Percentiles rank a stretch among this genome's conserved stretches.
These are phyloP conservation scores for Mareca penelope DNA, from an alignment of 2,797 vertebrate species.

Conservation along the genomic window DNA sequence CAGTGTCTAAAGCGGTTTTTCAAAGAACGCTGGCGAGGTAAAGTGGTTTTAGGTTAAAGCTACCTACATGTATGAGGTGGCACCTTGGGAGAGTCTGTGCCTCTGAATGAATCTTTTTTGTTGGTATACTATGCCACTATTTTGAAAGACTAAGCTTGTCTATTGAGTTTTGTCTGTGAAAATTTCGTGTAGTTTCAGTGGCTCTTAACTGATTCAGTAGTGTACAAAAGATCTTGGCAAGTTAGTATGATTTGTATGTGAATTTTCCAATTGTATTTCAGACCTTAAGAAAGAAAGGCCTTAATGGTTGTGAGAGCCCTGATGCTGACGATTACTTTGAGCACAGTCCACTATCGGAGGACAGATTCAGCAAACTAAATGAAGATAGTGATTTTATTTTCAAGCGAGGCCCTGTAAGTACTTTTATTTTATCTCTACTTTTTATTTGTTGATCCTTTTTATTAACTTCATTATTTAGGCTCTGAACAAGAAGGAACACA, in stretches of 20 bases:
- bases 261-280: slow-evolving; percentile 99
- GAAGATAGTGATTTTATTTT: slow-evolving; percentile 99
- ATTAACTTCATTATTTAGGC: slow-evolving; percentile 99
- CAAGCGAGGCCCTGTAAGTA: slow-evolving; percentile 99
- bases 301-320: slow-evolving; percentile 99
- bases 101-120: slow-evolving; percentile 2
- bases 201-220: slow-evolving; percentile 72
- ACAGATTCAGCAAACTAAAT: slow-evolving; percentile 99
- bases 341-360: slow-evolving; percentile 99
- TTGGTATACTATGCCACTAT: not conserved
- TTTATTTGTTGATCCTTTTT: slow-evolving; percentile 98
- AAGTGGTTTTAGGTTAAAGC: not conserved
- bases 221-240: slow-evolving; percentile 70
- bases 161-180: slow-evolving; percentile 51
- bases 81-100: not conserved
- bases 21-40: not conserved
- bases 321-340: slow-evolving; percentile 99
- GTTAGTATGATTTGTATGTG: slow-evolving; percentile 87
- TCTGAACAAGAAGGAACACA: slow-evolving; percentile 99
- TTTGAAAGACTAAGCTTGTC: slow-evolving; percentile 18
- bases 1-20: not conserved
- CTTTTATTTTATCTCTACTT: slow-evolving; percentile 88
- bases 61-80: not conserved
- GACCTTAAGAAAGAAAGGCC: slow-evolving; percentile 99
- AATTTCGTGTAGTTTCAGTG: slow-evolving; percentile 62